Evolutionary conservation across 2,113 vertebrate species (phyloP).

Genomic region (Perognathus longimembris): DNA sequence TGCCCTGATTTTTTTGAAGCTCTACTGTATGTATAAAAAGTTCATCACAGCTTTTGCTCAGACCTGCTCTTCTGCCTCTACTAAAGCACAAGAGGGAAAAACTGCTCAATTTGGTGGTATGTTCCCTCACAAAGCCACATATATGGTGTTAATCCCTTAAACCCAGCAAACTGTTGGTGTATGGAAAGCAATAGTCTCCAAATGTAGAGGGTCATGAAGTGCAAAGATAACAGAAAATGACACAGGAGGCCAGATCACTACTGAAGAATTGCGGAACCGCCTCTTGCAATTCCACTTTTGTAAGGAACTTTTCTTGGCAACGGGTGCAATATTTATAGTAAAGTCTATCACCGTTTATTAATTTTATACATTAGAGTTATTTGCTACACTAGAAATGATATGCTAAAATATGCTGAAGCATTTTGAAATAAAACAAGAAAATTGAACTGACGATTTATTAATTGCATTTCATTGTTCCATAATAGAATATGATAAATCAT

Average conservation of each 20-base stretch:
- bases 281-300: constrained; percentile 83
- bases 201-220: constrained; percentile 60
- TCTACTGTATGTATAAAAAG: constrained; percentile 12
- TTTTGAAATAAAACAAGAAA: constrained; percentile 85
- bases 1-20: background rate
- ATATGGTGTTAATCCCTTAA: constrained; percentile 64
- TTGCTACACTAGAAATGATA: constrained; percentile 85
- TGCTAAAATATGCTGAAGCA: constrained; percentile 86
- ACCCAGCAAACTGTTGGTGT: constrained; percentile 64
- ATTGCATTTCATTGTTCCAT: constrained; percentile 85
- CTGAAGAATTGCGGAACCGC: constrained; percentile 76
- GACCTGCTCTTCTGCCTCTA: constrained; percentile 23
- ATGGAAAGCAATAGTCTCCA: constrained; percentile 75
- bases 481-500: constrained; percentile 76
- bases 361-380: constrained; percentile 88
- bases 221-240: constrained; percentile 72
- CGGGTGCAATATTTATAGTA: constrained; percentile 88
- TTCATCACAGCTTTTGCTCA: constrained; percentile 53
- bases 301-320: constrained; percentile 88
- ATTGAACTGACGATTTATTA: constrained; percentile 84
- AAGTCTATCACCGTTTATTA: constrained; percentile 91
- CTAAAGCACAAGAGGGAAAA: constrained; percentile 17
- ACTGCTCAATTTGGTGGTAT: constrained; percentile 37
- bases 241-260: constrained; percentile 75
- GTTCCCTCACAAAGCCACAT: constrained; percentile 54